Percentiles rank a stretch among this genome's conserved stretches.
Evolutionary conservation across 2,888 invertebrate genomes (phyloP).

Genomic region (Molorchus minor): DNA sequence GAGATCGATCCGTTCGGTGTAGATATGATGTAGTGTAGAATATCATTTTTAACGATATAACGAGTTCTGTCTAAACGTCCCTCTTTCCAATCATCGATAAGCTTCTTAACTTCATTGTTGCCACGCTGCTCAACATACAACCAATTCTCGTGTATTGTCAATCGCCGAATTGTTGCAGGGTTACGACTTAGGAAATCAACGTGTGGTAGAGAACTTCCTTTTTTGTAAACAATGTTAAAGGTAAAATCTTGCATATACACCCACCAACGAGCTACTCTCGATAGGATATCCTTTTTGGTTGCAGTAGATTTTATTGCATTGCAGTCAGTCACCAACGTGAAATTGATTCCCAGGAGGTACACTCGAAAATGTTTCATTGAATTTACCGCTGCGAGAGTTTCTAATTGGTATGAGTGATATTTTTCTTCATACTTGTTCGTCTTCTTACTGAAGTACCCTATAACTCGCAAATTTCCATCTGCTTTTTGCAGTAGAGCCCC

Average conservation of each 20-base stretch:
- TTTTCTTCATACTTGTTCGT: conserved; percentile 39
- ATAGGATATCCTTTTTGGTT: background rate
- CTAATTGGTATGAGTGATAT: conserved; percentile 48
- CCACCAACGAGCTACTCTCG: conserved; percentile 26
- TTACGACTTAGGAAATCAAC: conserved; percentile 33
- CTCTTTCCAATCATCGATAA: too few relatives aligned
- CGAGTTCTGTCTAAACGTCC: too few relatives aligned
- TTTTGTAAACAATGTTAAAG: conserved; percentile 15
- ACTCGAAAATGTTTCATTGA: conserved; percentile 46
- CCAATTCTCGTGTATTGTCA: conserved; percentile 23
- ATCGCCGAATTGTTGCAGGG: conserved; percentile 2
- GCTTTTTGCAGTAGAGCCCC: conserved; percentile 37
- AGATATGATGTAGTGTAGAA: too few relatives aligned
- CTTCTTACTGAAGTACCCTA: conserved; percentile 43
- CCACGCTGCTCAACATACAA: conserved; percentile 18
- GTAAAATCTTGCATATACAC: conserved; percentile 26
- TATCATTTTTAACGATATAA: too few relatives aligned
- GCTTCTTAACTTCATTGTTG: background rate
- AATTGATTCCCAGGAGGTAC: conserved; percentile 42
- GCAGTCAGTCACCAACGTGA: conserved; percentile 50
- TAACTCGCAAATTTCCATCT: conserved; percentile 21
- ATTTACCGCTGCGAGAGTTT: conserved; percentile 51
- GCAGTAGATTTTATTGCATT: conserved; percentile 40
- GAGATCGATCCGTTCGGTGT: too few relatives aligned
- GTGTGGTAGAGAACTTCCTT: conserved; percentile 18